These are phyloP conservation scores for Drosophila silvestris DNA, from an alignment of 2,888 invertebrate species.

Conservation along the genomic window DNA sequence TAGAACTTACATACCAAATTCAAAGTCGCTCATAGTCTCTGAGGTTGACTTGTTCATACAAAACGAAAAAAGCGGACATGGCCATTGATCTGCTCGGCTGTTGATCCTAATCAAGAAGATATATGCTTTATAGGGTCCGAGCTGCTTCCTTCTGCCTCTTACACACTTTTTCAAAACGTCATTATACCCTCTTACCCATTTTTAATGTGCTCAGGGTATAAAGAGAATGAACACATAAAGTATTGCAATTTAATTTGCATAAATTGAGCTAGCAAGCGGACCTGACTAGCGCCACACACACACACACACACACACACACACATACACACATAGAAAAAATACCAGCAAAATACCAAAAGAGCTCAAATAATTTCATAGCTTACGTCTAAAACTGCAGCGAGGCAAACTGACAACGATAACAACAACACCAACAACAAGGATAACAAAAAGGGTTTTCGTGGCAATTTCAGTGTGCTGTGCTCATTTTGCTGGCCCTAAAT, in stretches of 20 bases:
- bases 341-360: conserved; percentile 60
- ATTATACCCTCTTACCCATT: not conserved
- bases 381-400: conserved; percentile 62
- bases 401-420: conserved; percentile 40
- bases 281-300: conserved; percentile 17
- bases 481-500: conserved; percentile 76
- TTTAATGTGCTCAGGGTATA: not conserved
- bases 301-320: not conserved
- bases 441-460: conserved; percentile 65
- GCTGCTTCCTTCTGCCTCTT: not conserved
- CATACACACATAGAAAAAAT: conserved; percentile 33
- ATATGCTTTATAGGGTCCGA: not conserved
- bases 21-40: not conserved
- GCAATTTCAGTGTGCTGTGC: conserved; percentile 67
- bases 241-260: conserved; percentile 80
- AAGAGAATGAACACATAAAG: conserved; percentile 52
- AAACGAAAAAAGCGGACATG: not conserved
- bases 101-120: not conserved
- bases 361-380: conserved; percentile 72
- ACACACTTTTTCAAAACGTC: not conserved
- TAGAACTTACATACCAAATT: not conserved
- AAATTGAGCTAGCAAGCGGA: conserved; percentile 65
- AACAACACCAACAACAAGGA: conserved; percentile 29
- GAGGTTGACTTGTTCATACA: not conserved
- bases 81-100: not conserved